These are phyloP conservation scores for Asarcornis scutulata DNA, from an alignment of 2,113 vertebrate genomes.

Conservation along the genomic window DNA sequence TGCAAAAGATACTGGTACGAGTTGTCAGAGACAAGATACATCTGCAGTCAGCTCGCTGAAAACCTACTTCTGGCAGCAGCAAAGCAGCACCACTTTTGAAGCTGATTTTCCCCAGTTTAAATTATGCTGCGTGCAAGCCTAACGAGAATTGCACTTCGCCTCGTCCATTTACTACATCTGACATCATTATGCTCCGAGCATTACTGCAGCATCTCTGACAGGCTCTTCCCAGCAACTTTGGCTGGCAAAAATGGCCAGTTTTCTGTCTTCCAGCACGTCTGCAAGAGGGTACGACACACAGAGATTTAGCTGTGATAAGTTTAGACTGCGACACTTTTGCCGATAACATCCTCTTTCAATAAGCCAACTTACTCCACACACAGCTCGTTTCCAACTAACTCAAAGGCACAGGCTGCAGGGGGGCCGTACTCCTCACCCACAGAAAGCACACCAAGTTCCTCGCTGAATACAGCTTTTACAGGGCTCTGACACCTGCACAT, in stretches of 20 bases:
- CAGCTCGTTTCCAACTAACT: neutral
- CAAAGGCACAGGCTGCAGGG: neutral
- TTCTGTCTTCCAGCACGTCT: neutral
- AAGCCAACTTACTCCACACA: neutral
- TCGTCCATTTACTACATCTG: neutral
- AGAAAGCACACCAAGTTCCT: neutral
- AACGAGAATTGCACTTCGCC: neutral
- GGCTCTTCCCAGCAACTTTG: neutral
- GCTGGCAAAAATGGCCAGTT: neutral
- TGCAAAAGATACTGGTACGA: neutral
- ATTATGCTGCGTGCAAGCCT: neutral
- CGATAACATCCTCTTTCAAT: neutral
- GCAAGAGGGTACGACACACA: neutral
- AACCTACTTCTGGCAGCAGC: neutral
- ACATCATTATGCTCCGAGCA: neutral
- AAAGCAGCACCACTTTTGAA: neutral
- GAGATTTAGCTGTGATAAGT: neutral
- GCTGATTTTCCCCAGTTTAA: neutral
- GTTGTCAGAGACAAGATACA: neutral
- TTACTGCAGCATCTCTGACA: neutral
- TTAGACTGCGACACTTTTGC: neutral
- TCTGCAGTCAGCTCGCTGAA: neutral
- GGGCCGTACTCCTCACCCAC: neutral
- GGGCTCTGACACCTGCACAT: neutral
- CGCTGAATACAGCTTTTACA: neutral